phyloP scores from a whole-genome alignment of 64 coral and sea anemone species.

The Trachythela sp. region DNA sequence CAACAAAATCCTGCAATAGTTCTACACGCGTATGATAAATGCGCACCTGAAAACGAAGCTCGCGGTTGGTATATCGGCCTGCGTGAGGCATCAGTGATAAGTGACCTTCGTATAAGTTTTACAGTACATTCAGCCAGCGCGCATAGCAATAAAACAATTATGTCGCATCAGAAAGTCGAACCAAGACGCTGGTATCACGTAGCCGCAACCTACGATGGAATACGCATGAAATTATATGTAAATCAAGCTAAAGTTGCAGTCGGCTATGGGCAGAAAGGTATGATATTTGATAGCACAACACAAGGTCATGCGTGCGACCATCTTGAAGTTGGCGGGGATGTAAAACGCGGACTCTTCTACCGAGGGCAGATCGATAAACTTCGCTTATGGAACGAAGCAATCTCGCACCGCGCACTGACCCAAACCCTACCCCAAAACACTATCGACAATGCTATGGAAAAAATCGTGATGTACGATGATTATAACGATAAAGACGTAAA shows the following conservation, averaged over 20 bases:
- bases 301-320: constrained; percentile 54
- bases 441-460: not conserved
- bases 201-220: constrained; percentile 80
- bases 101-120: constrained; percentile 75
- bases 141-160: constrained; percentile 50
- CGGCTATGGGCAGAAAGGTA: constrained; percentile 72
- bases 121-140: constrained; percentile 68
- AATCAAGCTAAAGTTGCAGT: constrained; percentile 91
- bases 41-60: constrained; percentile 52
- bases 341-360: constrained; percentile 47
- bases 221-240: constrained; percentile 80
- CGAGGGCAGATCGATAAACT: constrained; percentile 80
- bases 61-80: constrained; percentile 90
- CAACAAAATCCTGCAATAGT: constrained; percentile 73
- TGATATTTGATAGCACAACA: constrained; percentile 64
- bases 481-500: constrained; percentile 34
- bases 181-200: constrained; percentile 80
- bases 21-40: constrained; percentile 67
- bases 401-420: constrained; percentile 70
- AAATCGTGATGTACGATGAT: constrained; percentile 57
- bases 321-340: constrained; percentile 77
- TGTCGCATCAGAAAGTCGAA: constrained; percentile 66
- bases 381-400: constrained; percentile 71
- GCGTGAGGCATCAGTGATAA: constrained; percentile 30
- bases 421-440: constrained; percentile 3